Evolutionary conservation across 2,113 vertebrate species (phyloP), one percentile per base, ranked within the genome.

Genomic region (Dasyprocta punctata): DNA sequence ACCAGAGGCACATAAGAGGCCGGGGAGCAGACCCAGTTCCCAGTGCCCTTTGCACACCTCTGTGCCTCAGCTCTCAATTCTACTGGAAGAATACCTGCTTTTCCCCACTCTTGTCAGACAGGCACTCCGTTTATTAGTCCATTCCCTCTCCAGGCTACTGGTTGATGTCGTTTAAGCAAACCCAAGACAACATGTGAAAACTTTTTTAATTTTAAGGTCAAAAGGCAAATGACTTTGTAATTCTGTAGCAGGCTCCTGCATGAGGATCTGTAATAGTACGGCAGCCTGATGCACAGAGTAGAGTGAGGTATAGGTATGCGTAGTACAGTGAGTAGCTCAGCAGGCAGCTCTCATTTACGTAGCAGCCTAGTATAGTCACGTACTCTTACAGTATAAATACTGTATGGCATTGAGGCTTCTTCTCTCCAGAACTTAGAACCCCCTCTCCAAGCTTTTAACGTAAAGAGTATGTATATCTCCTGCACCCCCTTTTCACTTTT

Each of bases 211-310:
- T 49, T 90, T 78, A n/a, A 75, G 61, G 19, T 58, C 81, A 94
- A 71, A 89, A 92, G 88, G 67, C 65, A 87, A 33, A 7, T 71
- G 41, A 84, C 30, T 85, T 56, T 85, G n/a, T 89, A 9, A 19
- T 24, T 60, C n/a, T 82, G 16, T n/a, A 52, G 77, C 58, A 52
- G 44, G 49, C 7, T 49, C 26, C 91, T 90, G 75, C 16, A 41
- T 17, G 47, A 88, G 75, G 89, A 44, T 24, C 22, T 20, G 4
- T 19, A 11, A 1, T 28, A 12, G 30, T 12, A 7, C 14, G 61
- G 20, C 52, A 63, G 24, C 47, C 3, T 4, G 16, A 26, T 33
- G 24, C 30, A 13, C 13, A 11, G 61, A 13, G 52, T 28, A 9
- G 13, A 56, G 16, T 9, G 80, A 61, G 22, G 49, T 13, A 1